Base-by-base conservation (phyloP, 92 coral and sea anemone species). In the Palythoa caribaeorum region DNA sequence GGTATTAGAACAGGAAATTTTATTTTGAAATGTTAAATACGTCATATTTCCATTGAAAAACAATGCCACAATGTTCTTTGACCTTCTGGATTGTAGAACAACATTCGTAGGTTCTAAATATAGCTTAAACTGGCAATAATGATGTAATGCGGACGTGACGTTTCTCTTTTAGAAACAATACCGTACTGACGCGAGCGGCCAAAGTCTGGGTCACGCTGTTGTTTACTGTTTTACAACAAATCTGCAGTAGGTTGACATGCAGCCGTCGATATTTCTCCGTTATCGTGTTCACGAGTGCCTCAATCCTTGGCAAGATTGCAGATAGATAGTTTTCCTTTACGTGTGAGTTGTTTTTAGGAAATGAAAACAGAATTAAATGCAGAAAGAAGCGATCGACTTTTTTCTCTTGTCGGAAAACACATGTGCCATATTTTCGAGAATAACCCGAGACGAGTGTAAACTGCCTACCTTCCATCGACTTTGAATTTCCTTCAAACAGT, bases 71-170 rank as follows among this genome's bases (percentile, higher is more conserved):
- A 57, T 57, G 63, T 57, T 57, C 28, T 57, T 57, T 57, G 63
- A 57, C 63, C 63, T 57, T 57, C 63, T 57, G 63, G 63, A 57
- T 57, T 57, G 63, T 57, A 57, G 63, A 57, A 57, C 63, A 57
- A 57, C 3, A 57, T 69, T 69, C 73, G 40, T 28, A 69, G 73
- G 73, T 69, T 69, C 73, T 69, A 69, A 69, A 69, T 69, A 69
- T 69, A 69, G 73, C 73, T 69, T 69, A 69, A 69, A 69, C 73
- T 69, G 38, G 36, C 73, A 69, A 69, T 69, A 69, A 69, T 69
- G 73, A 69, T 69, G 73, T 69, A 69, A 69, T 69, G 73, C 73
- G 73, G 73, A 5, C 73, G 73, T 69, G 73, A 69, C 73, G 73
- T 69, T 69, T 69, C 73, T 69, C 73, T 69, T 57, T 57, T 57